Conservation (phyloP, 2,113 vertebrate genomes). For the Rallus limicola region DNA sequence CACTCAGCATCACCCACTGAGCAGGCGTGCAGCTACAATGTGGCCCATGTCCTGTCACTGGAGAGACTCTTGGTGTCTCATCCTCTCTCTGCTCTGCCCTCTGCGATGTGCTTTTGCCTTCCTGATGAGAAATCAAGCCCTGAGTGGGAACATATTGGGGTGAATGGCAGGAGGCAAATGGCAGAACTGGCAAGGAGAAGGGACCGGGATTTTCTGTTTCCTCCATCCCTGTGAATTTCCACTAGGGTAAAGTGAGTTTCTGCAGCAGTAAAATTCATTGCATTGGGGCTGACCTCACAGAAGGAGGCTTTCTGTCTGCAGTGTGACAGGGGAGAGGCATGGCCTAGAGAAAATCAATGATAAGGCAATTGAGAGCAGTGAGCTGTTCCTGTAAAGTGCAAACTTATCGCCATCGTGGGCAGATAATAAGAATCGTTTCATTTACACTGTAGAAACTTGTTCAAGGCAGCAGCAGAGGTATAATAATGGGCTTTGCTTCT, state of each 20-base stretch:
- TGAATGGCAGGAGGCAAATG: background rate
- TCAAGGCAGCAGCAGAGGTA: conserved; percentile 32
- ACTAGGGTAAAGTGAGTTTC: background rate
- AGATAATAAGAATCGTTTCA: conserved; percentile 57
- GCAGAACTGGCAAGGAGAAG: background rate
- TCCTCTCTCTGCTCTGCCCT: background rate
- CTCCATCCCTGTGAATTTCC: conserved; percentile 1
- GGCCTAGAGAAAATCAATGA: conserved; percentile 58
- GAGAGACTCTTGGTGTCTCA: background rate
- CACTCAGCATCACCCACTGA: background rate
- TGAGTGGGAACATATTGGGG: background rate
- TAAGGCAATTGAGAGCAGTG: conserved; percentile 50
- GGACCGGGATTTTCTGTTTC: background rate
- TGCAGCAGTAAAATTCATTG: conserved; percentile 11
- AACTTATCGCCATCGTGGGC: conserved; percentile 40
- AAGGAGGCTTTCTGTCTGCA: background rate
- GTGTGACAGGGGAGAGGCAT: conserved; percentile 26
- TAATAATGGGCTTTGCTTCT: conserved; percentile 57
- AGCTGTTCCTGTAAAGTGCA: conserved; percentile 52
- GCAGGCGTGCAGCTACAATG: background rate
- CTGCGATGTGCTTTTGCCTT: background rate
- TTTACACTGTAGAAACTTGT: conserved; percentile 37
- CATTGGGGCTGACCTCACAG: background rate
- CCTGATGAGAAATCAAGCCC: background rate
- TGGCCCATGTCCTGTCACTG: accelerated